A percentile compares a stretch with the other conserved stretches of the same genome.
phyloP scores from a whole-genome alignment of 1,140 invertebrate species.

The Myzus persicae region DNA sequence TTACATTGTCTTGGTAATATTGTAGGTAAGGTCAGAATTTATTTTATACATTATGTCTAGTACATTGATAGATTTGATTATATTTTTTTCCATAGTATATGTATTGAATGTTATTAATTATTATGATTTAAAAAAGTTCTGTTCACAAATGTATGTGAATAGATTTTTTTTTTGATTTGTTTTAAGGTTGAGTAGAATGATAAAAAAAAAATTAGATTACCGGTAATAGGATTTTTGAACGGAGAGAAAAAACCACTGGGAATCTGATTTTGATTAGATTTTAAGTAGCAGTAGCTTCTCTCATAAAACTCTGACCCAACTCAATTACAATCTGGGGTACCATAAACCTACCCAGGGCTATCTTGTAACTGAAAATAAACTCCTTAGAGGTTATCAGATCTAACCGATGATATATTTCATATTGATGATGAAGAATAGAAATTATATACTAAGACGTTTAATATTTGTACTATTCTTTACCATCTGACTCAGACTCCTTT shows the following conservation, averaged over 20 bases:
- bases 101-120: neutral
- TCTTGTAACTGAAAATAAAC: constrained; percentile 25
- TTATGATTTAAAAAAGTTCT: neutral
- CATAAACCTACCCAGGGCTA: neutral
- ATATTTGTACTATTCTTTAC: neutral
- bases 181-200: neutral
- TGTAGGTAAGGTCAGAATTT: neutral
- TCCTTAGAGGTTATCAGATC: constrained; percentile 5
- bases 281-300: constrained; percentile 37
- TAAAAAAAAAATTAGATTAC: constrained; percentile 10
- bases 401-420: neutral
- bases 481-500: neutral
- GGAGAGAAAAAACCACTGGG: constrained; percentile 8
- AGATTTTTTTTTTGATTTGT: neutral
- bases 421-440: neutral
- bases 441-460: neutral
- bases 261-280: constrained; percentile 56
- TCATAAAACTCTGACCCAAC: constrained; percentile 46
- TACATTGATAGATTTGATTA: neutral
- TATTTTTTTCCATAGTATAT: neutral
- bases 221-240: neutral
- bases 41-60: neutral
- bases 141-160: neutral
- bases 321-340: constrained; percentile 44
- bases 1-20: neutral